These are phyloP conservation scores for Acrocyrtus sp. DNA, from an alignment of 2,888 invertebrate genomes.

Conservation along the genomic window DNA sequence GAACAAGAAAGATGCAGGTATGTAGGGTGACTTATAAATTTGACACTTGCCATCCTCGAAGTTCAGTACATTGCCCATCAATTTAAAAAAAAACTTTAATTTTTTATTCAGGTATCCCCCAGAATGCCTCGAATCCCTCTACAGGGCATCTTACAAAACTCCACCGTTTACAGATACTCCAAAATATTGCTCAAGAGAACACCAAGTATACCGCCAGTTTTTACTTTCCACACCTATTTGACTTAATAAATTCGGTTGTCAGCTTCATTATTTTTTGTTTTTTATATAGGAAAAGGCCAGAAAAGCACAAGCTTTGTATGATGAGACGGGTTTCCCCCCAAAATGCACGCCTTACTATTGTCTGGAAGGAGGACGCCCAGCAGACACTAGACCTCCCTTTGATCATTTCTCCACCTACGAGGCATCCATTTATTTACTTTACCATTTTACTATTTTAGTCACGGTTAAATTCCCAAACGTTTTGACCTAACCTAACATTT, in stretches of 20 bases:
- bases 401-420: slow-evolving; percentile 62
- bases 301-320: slow-evolving; percentile 43
- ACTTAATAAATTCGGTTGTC: too few species aligned
- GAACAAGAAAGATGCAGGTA: slow-evolving; percentile 59
- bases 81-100: too few species aligned
- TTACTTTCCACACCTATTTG: too few species aligned
- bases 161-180: slow-evolving; percentile 58
- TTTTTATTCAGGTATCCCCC: too few species aligned
- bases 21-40: too few species aligned
- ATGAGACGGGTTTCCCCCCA: slow-evolving; percentile 56
- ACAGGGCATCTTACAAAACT: slow-evolving; percentile 55
- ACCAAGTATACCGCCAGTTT: slow-evolving; percentile 37
- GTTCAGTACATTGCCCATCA: too few species aligned
- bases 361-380: slow-evolving; percentile 58
- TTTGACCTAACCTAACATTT: too few species aligned
- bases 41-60: too few species aligned
- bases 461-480: too few species aligned
- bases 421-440: too few species aligned
- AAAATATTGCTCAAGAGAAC: slow-evolving; percentile 56
- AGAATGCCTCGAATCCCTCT: slow-evolving; percentile 59
- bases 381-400: slow-evolving; percentile 61
- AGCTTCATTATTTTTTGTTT: too few species aligned
- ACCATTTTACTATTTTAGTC: too few species aligned
- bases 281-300: slow-evolving; percentile 55
- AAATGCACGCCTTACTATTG: slow-evolving; percentile 59